phyloP scores from a whole-genome alignment of 2,888 invertebrate species.

The Drosophila lacicola region DNA sequence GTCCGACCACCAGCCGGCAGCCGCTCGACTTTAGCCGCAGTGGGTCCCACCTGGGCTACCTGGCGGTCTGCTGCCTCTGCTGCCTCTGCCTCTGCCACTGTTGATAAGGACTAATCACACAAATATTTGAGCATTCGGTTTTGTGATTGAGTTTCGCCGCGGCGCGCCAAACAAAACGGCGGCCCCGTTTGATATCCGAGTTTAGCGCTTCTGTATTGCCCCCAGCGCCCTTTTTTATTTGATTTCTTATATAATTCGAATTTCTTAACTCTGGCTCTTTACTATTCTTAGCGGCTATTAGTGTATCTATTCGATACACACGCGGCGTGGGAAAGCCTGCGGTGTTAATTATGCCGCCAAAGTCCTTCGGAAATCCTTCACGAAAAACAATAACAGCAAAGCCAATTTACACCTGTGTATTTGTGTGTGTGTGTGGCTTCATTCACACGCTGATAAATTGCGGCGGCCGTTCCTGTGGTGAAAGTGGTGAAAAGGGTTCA shows the following conservation, averaged over 20 bases:
- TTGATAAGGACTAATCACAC: slow-evolving; percentile 83
- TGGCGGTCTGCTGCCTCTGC: slow-evolving; percentile 31
- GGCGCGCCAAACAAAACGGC: slow-evolving; percentile 51
- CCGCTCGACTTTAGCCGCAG: slow-evolving; percentile 76
- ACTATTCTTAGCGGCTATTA: slow-evolving; percentile 58
- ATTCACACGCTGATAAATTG: slow-evolving; percentile 81
- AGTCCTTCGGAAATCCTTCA: slow-evolving; percentile 65
- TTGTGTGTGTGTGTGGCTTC: slow-evolving; percentile 69
- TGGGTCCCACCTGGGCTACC: slow-evolving; percentile 59
- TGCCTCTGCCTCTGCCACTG: slow-evolving; percentile 51
- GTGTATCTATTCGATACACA: slow-evolving; percentile 66
- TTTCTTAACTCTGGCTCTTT: slow-evolving; percentile 60
- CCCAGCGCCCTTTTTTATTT: slow-evolving; percentile 16
- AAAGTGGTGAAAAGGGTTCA: slow-evolving; percentile 72
- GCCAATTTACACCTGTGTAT: slow-evolving; percentile 69
- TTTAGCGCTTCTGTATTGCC: slow-evolving; percentile 83
- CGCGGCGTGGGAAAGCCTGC: slow-evolving; percentile 78
- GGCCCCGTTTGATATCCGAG: slow-evolving; percentile 68
- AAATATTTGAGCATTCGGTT: slow-evolving; percentile 82
- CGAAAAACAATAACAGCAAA: slow-evolving; percentile 38
- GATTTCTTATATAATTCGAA: slow-evolving; percentile 51
- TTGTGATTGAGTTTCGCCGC: slow-evolving; percentile 69
- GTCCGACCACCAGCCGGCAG: slow-evolving; percentile 53
- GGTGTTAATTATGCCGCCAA: slow-evolving; percentile 77
- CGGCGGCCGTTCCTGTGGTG: slow-evolving; percentile 36